These are phyloP conservation scores for Limanda limanda DNA, from an alignment of 2,113 vertebrate genomes.

Conservation along the genomic window DNA sequence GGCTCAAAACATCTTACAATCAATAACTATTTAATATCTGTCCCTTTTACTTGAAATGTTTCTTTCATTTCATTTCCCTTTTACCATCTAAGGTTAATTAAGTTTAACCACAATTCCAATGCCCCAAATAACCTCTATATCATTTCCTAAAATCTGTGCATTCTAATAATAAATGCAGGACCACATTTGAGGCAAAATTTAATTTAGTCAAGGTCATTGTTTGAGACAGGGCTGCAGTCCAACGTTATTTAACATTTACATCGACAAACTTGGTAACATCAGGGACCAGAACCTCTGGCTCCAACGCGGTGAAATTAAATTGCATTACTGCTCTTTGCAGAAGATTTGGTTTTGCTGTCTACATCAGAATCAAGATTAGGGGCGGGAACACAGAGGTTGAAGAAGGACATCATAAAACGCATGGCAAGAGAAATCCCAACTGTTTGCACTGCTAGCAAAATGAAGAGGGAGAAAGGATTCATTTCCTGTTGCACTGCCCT, in stretches of 20 bases:
- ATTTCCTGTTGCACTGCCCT: slow-evolving; percentile 9
- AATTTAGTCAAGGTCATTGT: slow-evolving; percentile 37
- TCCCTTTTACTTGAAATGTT: too few species aligned
- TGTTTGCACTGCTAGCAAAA: slow-evolving; percentile 2
- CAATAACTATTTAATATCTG: background rate
- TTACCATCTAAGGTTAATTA: background rate
- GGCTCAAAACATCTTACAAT: background rate
- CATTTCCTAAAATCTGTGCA: background rate
- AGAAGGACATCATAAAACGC: slow-evolving; percentile 24
- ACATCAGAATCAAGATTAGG: slow-evolving; percentile 10
- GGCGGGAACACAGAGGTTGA: background rate
- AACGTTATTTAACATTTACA: slow-evolving; percentile 24
- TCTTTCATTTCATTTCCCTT: background rate
- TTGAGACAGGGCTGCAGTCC: slow-evolving; percentile 23
- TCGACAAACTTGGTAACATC: slow-evolving; percentile 10
- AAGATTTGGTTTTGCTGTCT: slow-evolving; percentile 22
- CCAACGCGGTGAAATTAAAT: slow-evolving; percentile 22
- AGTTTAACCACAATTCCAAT: background rate
- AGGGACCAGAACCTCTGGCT: slow-evolving; percentile 4
- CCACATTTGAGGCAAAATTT: background rate
- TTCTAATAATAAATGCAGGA: background rate
- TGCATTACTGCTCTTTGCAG: slow-evolving; percentile 21
- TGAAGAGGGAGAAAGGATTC: background rate
- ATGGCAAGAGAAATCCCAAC: background rate
- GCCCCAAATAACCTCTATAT: background rate